phyloP scores from a whole-genome alignment of 2,113 vertebrate species.

The Trogon melanurus region DNA sequence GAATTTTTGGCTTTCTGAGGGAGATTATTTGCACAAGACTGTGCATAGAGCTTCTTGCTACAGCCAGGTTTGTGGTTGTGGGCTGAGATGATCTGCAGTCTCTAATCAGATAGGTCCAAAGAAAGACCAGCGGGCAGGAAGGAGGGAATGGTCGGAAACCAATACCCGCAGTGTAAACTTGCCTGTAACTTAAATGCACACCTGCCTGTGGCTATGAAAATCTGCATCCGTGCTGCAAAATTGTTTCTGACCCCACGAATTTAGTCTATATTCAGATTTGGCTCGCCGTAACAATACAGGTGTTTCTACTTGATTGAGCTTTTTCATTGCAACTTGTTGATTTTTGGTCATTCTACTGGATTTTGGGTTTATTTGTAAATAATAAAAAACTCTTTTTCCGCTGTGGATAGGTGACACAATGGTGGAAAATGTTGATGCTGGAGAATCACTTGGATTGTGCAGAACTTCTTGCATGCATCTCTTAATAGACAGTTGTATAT shows the following conservation, averaged over 20 bases:
- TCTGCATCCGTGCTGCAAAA: background rate
- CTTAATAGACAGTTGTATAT: background rate
- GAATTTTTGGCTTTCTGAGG: background rate
- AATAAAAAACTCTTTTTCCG: background rate
- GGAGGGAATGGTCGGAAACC: background rate
- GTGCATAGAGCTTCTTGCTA: background rate
- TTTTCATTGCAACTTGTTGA: background rate
- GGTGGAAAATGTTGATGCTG: background rate
- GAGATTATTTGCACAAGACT: background rate
- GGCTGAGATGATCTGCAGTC: background rate
- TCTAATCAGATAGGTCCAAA: conserved; percentile 19
- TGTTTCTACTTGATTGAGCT: background rate
- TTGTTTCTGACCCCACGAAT: background rate
- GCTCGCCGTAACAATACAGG: background rate
- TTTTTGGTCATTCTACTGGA: background rate
- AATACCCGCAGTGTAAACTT: background rate
- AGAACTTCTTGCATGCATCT: background rate
- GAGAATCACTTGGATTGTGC: background rate
- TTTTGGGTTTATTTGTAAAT: background rate
- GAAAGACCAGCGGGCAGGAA: background rate
- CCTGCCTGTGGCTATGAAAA: background rate
- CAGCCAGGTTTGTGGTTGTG: background rate
- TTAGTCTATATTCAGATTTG: background rate
- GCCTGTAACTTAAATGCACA: background rate
- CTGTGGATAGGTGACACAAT: background rate